Evolutionary conservation across 2,888 invertebrate genomes (phyloP), one percentile per base, ranked within the genome.

Genomic region (Clepsis dumicolana): DNA sequence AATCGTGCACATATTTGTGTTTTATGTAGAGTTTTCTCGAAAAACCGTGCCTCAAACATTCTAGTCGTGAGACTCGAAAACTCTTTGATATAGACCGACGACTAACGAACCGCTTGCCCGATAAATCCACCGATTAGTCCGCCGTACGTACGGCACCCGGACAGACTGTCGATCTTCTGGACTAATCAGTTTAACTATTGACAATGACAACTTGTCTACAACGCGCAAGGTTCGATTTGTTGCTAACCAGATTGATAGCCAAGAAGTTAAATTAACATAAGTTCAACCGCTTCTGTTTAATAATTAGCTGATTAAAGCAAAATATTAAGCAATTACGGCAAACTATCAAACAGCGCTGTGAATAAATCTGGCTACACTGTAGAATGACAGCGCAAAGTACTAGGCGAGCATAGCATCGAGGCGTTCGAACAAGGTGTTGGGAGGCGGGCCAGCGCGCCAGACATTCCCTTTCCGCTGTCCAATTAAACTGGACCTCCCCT

Each of bases 381-480:
- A 69, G 73, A 74, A 73, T 75, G 82, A 85, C 80, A 84, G 80
- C 80, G 79, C 80, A 83, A 80, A 29, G 81, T 89, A 93, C 92
- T 82, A 91, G 93, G 92, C 83, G 84, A 81, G 80, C 89, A 93
- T 89, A 86, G 86, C 85, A 84, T 81, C 85, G 76, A 92, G 91
- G 91, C 91, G 91, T 89, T 88, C 80, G 85, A 87, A 77, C 84
- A 83, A 87, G 85, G 87, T 87, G 85, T 77, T 82, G 81, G 87
- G 88, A 87, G 93, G 92, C 91, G 92, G 91, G 86, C 85, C 91
- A 80, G 80, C 84, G 78, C 83, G 85, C 88, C 86, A 89, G 88
- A 87, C 89, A 83, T 89, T 91, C 90, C 90, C 90, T 88, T 87
- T 82, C 81, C 80, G 85, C 81, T 86, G 86, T 78, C 93, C 91